phyloP scores from a whole-genome alignment of 2,797 vertebrate genomes.

The Zenarchopterus dispar region DNA sequence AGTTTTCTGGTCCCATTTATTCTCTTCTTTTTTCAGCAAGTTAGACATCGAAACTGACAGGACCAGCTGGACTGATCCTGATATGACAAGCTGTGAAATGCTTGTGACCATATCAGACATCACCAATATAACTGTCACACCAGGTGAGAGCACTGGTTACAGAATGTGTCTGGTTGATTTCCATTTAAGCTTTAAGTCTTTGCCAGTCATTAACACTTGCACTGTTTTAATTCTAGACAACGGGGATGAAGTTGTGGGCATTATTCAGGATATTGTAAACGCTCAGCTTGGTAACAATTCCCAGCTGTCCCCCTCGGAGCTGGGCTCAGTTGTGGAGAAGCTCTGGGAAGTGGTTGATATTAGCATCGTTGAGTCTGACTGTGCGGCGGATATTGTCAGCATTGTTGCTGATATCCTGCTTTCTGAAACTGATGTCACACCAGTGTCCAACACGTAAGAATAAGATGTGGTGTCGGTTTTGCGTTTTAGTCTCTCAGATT shows the following conservation, averaged over 20 bases:
- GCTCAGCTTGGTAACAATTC: conserved; percentile 37
- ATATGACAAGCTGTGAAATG: conserved; percentile 68
- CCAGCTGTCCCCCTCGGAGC: conserved; percentile 68
- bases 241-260: conserved; percentile 78
- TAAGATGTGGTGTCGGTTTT: not conserved
- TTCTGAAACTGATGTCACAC: conserved; percentile 72
- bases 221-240: conserved; percentile 77
- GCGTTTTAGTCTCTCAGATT: not conserved
- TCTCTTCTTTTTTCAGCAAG: conserved; percentile 56
- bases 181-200: not conserved
- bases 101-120: conserved; percentile 69
- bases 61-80: conserved; percentile 72
- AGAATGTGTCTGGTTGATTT: not conserved
- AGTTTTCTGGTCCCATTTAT: conserved; percentile 4
- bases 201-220: not conserved
- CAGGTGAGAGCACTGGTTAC: conserved; percentile 71
- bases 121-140: conserved; percentile 73
- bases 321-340: conserved; percentile 84
- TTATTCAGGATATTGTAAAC: conserved; percentile 82
- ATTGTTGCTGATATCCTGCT: conserved; percentile 80
- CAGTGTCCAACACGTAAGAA: conserved; percentile 83
- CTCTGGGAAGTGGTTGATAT: conserved; percentile 77
- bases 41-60: conserved; percentile 68
- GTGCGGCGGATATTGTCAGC: conserved; percentile 73
- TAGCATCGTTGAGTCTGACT: conserved; percentile 57